A percentile compares a stretch with the other conserved stretches of the same genome.
These are phyloP conservation scores for Danaus chrysippus DNA, from an alignment of 2,888 invertebrate genomes.

Conservation along the genomic window DNA sequence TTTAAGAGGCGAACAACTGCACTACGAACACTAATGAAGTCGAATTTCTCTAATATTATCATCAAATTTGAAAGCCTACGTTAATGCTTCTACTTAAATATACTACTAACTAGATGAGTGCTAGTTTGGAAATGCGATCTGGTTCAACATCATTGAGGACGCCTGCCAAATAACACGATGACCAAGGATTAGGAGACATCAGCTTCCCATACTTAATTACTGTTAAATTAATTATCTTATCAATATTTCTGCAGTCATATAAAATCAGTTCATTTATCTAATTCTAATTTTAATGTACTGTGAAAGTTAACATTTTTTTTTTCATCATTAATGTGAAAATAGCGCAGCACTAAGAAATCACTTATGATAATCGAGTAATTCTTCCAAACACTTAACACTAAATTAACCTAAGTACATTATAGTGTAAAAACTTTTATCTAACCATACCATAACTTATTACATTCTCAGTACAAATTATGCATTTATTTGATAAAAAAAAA, in stretches of 20 bases:
- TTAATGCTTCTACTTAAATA: background rate
- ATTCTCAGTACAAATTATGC: constrained; percentile 27
- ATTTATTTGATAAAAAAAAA: constrained; percentile 21
- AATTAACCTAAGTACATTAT: constrained; percentile 28
- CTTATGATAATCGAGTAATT: constrained; percentile 12
- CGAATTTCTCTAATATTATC: constrained; percentile 10
- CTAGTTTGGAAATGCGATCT: background rate
- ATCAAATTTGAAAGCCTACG: constrained; percentile 6
- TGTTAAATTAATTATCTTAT: constrained; percentile 46
- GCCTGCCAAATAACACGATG: constrained; percentile 12
- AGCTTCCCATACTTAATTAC: constrained; percentile 42
- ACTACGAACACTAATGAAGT: constrained; percentile 25
- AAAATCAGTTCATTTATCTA: constrained; percentile 58
- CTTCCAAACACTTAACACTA: constrained; percentile 23
- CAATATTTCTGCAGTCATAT: constrained; percentile 62
- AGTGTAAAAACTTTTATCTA: constrained; percentile 29
- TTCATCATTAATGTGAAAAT: constrained; percentile 49
- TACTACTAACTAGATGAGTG: background rate
- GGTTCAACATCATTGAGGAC: background rate
- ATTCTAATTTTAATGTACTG: constrained; percentile 40
- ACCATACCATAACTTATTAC: constrained; percentile 25
- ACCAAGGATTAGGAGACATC: constrained; percentile 20
- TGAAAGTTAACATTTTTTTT: constrained; percentile 48
- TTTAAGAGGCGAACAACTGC: constrained; percentile 58
- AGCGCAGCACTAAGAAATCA: constrained; percentile 19